Percentiles rank a stretch among this genome's conserved stretches.
Evolutionary conservation across 2,113 vertebrate species (phyloP).

Genomic region (Oplegnathus fasciatus): DNA sequence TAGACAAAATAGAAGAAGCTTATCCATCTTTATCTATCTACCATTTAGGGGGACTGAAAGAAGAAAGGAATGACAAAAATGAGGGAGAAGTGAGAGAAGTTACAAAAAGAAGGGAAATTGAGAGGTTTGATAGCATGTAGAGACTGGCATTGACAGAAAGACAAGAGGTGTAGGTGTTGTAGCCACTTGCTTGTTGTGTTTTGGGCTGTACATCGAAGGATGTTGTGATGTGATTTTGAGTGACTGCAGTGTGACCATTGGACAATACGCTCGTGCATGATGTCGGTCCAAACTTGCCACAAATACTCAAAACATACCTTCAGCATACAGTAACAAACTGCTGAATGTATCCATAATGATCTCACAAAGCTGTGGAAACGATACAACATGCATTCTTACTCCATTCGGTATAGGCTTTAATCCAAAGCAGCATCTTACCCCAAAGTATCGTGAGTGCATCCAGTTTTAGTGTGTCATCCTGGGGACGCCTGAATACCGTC

Average conservation of each 20-base stretch:
- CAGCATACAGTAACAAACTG: neutral
- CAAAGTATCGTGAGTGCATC: constrained; percentile 19
- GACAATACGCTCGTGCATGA: constrained; percentile 36
- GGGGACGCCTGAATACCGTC: constrained; percentile 7
- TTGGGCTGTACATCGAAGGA: constrained; percentile 38
- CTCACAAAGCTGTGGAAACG: constrained; percentile 23
- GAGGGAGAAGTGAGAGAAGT: neutral
- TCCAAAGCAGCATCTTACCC: constrained; percentile 33
- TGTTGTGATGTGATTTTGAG: constrained; percentile 59
- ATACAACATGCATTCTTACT: constrained; percentile 3
- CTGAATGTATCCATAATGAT: constrained; percentile 1
- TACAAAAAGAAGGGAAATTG: neutral
- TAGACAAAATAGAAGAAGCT: constrained; percentile 20
- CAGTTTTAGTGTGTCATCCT: constrained; percentile 18
- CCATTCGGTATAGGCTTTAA: constrained; percentile 20
- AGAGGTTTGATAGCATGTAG: constrained; percentile 27
- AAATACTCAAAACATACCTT: neutral
- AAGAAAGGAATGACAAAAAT: neutral
- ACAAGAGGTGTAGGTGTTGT: neutral
- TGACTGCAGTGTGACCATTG: constrained; percentile 60
- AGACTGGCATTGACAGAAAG: constrained; percentile 11
- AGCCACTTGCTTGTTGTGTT: constrained; percentile 41
- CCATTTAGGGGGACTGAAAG: constrained; percentile 16
- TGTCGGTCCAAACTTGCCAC: constrained; percentile 14
- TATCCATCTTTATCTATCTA: constrained; percentile 37